Evolutionary conservation across 2,113 vertebrate genomes (phyloP).

Genomic region (Antennarius striatus): DNA sequence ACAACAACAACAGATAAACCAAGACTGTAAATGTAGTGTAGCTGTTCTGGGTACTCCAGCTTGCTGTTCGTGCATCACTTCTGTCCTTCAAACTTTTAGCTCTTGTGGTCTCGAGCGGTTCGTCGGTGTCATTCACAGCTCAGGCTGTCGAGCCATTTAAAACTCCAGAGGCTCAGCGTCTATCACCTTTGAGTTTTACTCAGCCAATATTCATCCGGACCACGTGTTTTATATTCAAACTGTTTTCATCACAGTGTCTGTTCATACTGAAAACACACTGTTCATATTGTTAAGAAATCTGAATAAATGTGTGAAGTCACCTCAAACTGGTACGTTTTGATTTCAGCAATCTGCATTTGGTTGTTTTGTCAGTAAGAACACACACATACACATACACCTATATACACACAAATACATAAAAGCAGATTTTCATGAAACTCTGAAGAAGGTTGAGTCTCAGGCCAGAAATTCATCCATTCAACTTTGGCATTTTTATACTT

Average conservation of each 20-base stretch:
- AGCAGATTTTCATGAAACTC: too few species aligned
- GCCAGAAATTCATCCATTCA: too few species aligned
- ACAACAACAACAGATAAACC: not conserved
- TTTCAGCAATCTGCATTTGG: too few species aligned
- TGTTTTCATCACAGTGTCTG: not conserved
- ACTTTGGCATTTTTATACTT: too few species aligned
- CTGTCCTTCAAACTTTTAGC: conserved; percentile 18
- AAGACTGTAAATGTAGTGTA: not conserved
- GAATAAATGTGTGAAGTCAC: too few species aligned
- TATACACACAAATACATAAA: too few species aligned
- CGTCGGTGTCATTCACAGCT: conserved; percentile 57
- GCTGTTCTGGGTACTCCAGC: not conserved
- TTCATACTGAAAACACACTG: not conserved
- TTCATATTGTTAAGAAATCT: not conserved
- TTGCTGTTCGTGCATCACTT: conserved; percentile 29
- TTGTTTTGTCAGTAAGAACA: too few species aligned
- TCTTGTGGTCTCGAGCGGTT: conserved; percentile 52
- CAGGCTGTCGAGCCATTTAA: conserved; percentile 36
- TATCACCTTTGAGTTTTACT: conserved; percentile 57
- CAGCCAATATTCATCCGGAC: conserved; percentile 20
- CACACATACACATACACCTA: too few species aligned
- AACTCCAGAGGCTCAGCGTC: conserved; percentile 48
- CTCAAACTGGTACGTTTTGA: too few species aligned
- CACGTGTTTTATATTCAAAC: conserved; percentile 2
- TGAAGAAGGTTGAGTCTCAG: too few species aligned